Base-by-base conservation (phyloP, 2,113 vertebrate species). In the Coryphaenoides rupestris region DNA sequence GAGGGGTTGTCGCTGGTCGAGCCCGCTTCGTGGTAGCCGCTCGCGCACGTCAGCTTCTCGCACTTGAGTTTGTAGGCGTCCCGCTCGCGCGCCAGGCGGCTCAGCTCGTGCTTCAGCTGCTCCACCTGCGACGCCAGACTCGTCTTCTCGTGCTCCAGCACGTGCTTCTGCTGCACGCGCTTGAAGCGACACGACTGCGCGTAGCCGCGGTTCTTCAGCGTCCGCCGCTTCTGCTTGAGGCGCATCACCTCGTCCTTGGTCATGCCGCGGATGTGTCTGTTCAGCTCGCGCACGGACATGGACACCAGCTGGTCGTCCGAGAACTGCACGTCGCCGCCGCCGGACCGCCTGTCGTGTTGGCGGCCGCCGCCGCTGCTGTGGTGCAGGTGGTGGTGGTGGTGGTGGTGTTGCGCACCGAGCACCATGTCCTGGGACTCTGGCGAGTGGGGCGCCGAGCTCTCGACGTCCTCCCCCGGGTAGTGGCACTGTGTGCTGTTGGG, bases 151-250 rank as follows among this genome's bases (percentile, higher is more conserved):
- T 95, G 94, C 89, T 98, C 96, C 89, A 98, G 81, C 67, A 96
- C 90, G 89, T 98, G 95, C 77, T 96, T 91, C 91, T 98, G 95
- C 90, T 97, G 95, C 76, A 97, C 95, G 70, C 96, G 90, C 92
- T 98, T 98, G 93, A 90, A 94, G 83, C 96, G 94, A 89, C 96
- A 98, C 66, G 95, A 97, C 91, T 98, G 96, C 54, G 95, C 96
- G 89, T 98, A 98, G 82, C 96, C 96, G 45, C 96, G 86, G 93
- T 98, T 98, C 82, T 98, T 98, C 84, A 98, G 89, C 90, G 96
- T 98, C 86, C 96, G 91, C 76, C 96, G 93, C 89, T 98, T 98
- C 92, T 98, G 96, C 91, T 98, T 98, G 75, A 98, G 94, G 58
- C 95, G 93, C 91, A 95, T 94, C 77, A 96, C 94, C 76, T 98